These are phyloP conservation scores for Episyrphus balteatus DNA, from an alignment of 1,140 invertebrate species.

Conservation along the genomic window DNA sequence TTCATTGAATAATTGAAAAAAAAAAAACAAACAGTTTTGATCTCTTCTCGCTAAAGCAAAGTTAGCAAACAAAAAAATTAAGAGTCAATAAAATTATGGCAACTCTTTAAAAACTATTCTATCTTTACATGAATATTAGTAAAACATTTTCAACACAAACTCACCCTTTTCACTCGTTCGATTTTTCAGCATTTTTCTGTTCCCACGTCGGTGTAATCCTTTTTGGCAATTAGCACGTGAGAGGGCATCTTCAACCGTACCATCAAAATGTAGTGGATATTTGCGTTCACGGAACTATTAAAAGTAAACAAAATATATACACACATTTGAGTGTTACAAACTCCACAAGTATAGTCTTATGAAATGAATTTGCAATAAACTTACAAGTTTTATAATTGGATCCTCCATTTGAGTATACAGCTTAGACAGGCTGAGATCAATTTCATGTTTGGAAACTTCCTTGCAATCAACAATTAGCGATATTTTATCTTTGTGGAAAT, in stretches of 20 bases:
- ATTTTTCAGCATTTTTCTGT: conserved; percentile 29
- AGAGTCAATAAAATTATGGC: too few relatives aligned
- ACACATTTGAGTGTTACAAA: neutral
- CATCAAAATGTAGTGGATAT: conserved; percentile 40
- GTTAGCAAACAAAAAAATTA: too few relatives aligned
- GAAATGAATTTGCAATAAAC: conserved; percentile 2
- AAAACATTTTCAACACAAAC: neutral
- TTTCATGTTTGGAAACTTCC: conserved; percentile 27
- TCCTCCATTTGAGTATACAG: conserved; percentile 35
- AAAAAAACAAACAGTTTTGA: too few relatives aligned
- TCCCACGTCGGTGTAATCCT: conserved; percentile 24
- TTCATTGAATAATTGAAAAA: too few relatives aligned
- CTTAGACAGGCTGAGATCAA: conserved; percentile 30
- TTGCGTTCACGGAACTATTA: conserved; percentile 40
- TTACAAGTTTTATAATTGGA: conserved; percentile 33
- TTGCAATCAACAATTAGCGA: conserved; percentile 33
- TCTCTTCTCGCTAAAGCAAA: too few relatives aligned
- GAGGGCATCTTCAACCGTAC: conserved; percentile 30
- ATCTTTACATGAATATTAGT: too few relatives aligned
- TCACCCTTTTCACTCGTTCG: conserved; percentile 33
- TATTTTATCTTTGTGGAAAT: conserved; percentile 31
- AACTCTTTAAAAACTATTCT: too few relatives aligned
- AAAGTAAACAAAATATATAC: conserved; percentile 9
- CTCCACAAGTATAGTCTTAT: too few relatives aligned
- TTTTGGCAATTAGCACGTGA: conserved; percentile 34